Base-by-base conservation (phyloP, 2,888 invertebrate species). In the Scaptodrosophila latifasciaeformis region DNA sequence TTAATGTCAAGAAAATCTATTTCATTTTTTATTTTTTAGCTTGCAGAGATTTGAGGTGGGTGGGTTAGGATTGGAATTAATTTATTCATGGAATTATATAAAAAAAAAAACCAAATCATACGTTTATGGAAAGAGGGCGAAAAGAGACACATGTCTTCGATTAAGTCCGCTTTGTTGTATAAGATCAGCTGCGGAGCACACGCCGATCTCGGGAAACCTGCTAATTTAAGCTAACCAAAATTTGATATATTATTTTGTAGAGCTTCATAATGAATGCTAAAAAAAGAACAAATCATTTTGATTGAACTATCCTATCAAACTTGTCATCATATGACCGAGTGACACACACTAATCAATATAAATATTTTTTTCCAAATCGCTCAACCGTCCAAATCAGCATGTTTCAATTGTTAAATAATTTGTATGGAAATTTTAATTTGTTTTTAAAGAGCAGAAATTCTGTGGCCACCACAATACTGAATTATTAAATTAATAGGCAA, bases 181-280 rank as follows among this genome's bases (percentile, higher is more conserved):
- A 42, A 15, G 17, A 42, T 35, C 49, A 51, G 40, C 35, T 21
- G 54, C 19, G 30, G 37, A 21, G n/a, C n/a, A n/a, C n/a, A n/a
- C n/a, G n/a, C n/a, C n/a, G n/a, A n/a, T n/a, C n/a, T n/a, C n/a
- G n/a, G n/a, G n/a, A n/a, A 3, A 42, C 9, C 15, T 48, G 53
- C 53, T 62, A 70, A 71, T 66, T 55, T 5, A 51, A 54, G 64
- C 59, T 68, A 71, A 71, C 49, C 27, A 64, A 42, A 62, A 42
- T 48, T 56, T 31, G 63, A 51, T 54, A 55, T 54, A 60, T 53
- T 47, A 59, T 17, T 17, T 37, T 10, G 37, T 12, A 40, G 10
- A 4, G n/a, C 12, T 40, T 21, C 21, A 40, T 40, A 40, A 40
- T 21, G 10, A 19, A 40, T 12, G 19, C 19, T 40, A 40, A 40